Evolutionary conservation across 1,140 invertebrate genomes (phyloP), one percentile per base, ranked within the genome.

Genomic region (Pectinophora gossypiella): DNA sequence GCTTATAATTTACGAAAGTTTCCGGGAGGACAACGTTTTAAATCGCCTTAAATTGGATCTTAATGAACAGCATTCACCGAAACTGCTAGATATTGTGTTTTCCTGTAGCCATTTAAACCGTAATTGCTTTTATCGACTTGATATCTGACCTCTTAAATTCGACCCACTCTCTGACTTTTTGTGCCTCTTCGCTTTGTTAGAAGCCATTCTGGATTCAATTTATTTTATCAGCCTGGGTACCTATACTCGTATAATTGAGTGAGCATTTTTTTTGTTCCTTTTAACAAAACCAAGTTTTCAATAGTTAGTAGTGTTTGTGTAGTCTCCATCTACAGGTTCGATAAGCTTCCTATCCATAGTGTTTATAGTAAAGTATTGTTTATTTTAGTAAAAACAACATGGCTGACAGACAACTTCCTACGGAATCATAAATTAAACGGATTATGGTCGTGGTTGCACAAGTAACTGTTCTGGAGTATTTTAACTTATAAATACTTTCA

Each of bases 51-150:
- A 44, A 44, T 44, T 20, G 42, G 19, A 19, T 2, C 42, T 44
- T 44, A 6, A 44, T 21, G 42, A 44, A 21, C 1, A 20, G 1
- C 20, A 23, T 50, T 42, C 35, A 18, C 13, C 19, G n/a, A 48
- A n/a, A 7, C 3, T 35, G 32, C 15, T 12, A 22, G 6, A 12
- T 35, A 48, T n/a, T 48, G 19, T 19, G 9, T 44, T 21, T 10
- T 44, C 15, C 20, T 38, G 5, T 38, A 27, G 13, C 7, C 23
- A 5, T 40, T 40, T 40, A 2, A 40, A 40, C 42, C 18, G 7
- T 9, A 44, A 20, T 44, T 44, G 19, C 7, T 44, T 19, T 44
- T 44, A 21, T 44, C 42, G 42, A 21, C 19, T 44, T 20, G 42
- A 13, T 20, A 20, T 44, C 42, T 3, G 36, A 44, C 3, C 19